These are phyloP conservation scores for Hirundichthys speculiger DNA, from an alignment of 2,113 vertebrate genomes.

Conservation along the genomic window DNA sequence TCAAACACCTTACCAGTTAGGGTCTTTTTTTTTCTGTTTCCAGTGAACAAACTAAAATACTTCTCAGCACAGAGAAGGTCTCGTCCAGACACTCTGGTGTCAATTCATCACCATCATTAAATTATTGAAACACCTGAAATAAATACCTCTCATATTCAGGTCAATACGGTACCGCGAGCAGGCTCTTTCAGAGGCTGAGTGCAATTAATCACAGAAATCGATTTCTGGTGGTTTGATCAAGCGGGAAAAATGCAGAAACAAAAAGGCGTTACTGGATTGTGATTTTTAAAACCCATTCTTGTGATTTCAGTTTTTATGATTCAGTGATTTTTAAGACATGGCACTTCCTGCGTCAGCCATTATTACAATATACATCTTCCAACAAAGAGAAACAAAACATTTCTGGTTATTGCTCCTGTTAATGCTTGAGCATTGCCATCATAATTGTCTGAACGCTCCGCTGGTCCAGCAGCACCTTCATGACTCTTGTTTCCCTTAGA, in stretches of 20 bases:
- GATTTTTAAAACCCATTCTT: slow-evolving; percentile 41
- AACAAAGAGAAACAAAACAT: slow-evolving; percentile 16
- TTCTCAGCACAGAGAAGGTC: no score
- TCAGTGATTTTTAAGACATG: slow-evolving; percentile 36
- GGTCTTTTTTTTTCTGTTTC: no score
- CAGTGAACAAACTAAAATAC: no score
- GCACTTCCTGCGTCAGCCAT: neutral
- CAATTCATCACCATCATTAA: no score
- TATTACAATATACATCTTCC: neutral
- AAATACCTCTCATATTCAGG: no score
- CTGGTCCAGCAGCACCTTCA: no score
- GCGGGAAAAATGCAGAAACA: slow-evolving; percentile 66
- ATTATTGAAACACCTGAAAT: no score
- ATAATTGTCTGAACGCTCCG: no score
- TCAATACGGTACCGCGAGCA: slow-evolving; percentile 32
- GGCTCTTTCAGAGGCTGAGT: slow-evolving; percentile 47
- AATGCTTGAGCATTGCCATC: no score
- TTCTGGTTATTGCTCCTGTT: neutral
- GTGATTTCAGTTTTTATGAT: slow-evolving; percentile 23
- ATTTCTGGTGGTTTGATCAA: slow-evolving; percentile 47
- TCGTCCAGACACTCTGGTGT: no score
- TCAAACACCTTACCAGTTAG: no score
- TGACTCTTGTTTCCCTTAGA: no score
- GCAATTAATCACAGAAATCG: slow-evolving; percentile 70
- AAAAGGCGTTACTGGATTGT: slow-evolving; percentile 53